phyloP scores from a whole-genome alignment of 2,888 invertebrate genomes.

The Thalpophila matura region DNA sequence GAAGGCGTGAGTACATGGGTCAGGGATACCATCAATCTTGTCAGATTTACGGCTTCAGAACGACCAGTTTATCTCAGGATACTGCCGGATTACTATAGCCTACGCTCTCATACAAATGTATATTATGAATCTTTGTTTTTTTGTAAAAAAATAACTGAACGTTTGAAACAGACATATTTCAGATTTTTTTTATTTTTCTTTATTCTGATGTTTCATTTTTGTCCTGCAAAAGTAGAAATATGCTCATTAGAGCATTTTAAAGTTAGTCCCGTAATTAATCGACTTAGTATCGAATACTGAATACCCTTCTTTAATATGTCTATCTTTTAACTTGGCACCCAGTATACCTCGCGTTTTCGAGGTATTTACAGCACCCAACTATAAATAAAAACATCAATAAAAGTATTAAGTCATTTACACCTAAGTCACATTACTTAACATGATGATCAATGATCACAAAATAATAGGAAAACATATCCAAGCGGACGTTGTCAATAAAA shows the following conservation, averaged over 20 bases:
- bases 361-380: neutral
- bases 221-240: too few relatives aligned
- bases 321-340: too few relatives aligned
- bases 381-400: conserved; percentile 24
- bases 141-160: conserved; percentile 10
- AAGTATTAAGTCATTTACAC: neutral
- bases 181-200: neutral
- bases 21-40: conserved; percentile 82
- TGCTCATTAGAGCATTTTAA: too few relatives aligned
- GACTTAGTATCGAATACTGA: too few relatives aligned
- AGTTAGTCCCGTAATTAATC: too few relatives aligned
- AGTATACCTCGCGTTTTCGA: too few relatives aligned
- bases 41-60: conserved; percentile 80
- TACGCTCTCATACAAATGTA: conserved; percentile 37
- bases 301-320: too few relatives aligned
- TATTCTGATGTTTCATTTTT: too few relatives aligned
- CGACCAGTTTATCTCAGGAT: conserved; percentile 78
- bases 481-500: too few relatives aligned
- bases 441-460: too few relatives aligned
- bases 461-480: too few relatives aligned
- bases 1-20: conserved; percentile 72
- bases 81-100: conserved; percentile 68
- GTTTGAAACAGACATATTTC: neutral
- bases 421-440: neutral
- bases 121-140: conserved; percentile 36